Base-by-base conservation (phyloP, 2,888 invertebrate genomes). In the Eristalis pertinax region DNA sequence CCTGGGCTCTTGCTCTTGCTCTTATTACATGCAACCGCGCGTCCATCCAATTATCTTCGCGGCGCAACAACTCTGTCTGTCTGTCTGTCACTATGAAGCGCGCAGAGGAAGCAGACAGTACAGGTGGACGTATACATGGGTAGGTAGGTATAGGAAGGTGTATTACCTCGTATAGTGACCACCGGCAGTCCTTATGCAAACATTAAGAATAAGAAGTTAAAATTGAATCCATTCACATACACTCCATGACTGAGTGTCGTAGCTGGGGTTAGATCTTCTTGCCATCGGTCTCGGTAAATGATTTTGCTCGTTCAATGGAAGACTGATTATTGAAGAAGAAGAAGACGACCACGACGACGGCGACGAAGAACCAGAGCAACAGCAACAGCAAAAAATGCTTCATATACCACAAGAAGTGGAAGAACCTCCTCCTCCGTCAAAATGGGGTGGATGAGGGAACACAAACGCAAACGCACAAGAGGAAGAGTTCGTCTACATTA, bases 271-370 rank as follows among this genome's bases (percentile, higher is more conserved):
- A 32, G 60, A 41, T 84, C 81, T 77, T 73, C 75, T 83, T 89
- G 74, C 81, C 79, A 88, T 91, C 90, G 92, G 93, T 92, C 92
- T 92, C 93, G 93, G 92, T 93, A 92, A 92, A 92, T 93, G 93
- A 92, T 92, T 93, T 93, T 93, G 93, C 91, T 92, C 92, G 90
- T 92, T 93, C 93, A 93, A 93, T 92, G 93, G 93, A 93, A 93
- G 92, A 92, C 90, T 92, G 93, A 92, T 90, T 86, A 87, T 76
- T 87, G 68, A 83, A 82, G 77, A 65, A 82, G 19, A 22, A 78
- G 2, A 67, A 58, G 22, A 64, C 24, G 11, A 29, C 22, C 10
- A 29, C 32, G 32, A 32, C 8, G 32, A 10, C 1, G 32, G n/a
- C n/a, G n/a, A n/a, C n/a, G n/a, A 29, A 32, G 10, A 63, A 38